phyloP scores from a whole-genome alignment of 2,113 vertebrate genomes.

The Xyliphius kryptos region DNA sequence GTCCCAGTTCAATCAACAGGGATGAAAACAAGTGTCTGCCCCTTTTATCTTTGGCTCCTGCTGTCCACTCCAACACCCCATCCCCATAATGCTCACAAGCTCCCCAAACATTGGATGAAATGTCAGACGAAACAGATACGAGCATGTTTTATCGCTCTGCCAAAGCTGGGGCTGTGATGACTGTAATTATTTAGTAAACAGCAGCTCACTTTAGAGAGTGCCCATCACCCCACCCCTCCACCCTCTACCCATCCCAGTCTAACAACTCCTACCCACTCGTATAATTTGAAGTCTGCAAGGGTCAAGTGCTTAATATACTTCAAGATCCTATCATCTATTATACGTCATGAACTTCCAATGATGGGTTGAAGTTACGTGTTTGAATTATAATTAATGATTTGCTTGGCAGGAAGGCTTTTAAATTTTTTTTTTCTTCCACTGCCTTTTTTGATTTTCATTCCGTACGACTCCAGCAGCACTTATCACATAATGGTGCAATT shows the following conservation, averaged over 20 bases:
- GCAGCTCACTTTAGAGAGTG: slow-evolving; percentile 46
- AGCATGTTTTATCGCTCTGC: slow-evolving; percentile 62
- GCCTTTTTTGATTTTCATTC: slow-evolving; percentile 21
- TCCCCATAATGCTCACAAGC: slow-evolving; percentile 47
- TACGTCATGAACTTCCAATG: slow-evolving; percentile 48
- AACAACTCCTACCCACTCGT: slow-evolving; percentile 8
- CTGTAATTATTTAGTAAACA: slow-evolving; percentile 57
- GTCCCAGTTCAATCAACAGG: slow-evolving; percentile 55
- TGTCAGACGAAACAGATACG: slow-evolving; percentile 58
- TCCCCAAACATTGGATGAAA: slow-evolving; percentile 53
- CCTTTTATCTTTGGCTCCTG: slow-evolving; percentile 35
- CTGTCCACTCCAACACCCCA: slow-evolving; percentile 37
- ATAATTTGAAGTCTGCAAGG: slow-evolving; percentile 48
- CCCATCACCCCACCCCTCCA: background rate
- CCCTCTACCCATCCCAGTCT: no score
- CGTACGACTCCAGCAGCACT: slow-evolving; percentile 39
- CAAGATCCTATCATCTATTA: slow-evolving; percentile 44
- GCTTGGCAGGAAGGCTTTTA: slow-evolving; percentile 7
- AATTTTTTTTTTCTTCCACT: no score
- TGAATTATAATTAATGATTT: slow-evolving; percentile 47
- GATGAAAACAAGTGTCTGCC: slow-evolving; percentile 52
- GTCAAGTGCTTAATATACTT: slow-evolving; percentile 52
- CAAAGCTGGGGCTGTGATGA: slow-evolving; percentile 50
- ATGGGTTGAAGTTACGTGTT: slow-evolving; percentile 49
- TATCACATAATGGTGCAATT: slow-evolving; percentile 36